phyloP scores from a whole-genome alignment of 2,888 invertebrate species.

The Tupiocoris notatus region DNA sequence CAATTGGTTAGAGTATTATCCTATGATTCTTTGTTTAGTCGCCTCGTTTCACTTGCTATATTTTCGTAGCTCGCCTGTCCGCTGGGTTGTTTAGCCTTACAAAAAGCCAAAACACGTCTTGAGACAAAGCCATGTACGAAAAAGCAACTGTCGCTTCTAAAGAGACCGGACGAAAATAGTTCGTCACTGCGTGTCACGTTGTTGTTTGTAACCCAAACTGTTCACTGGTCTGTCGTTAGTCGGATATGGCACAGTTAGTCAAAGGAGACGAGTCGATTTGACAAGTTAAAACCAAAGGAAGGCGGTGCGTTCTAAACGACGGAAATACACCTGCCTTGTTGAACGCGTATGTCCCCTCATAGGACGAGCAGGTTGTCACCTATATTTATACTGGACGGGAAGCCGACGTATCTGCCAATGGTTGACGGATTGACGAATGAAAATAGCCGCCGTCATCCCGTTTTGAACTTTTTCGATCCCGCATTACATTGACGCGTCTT shows the following conservation, averaged over 20 bases:
- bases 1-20: too few species aligned
- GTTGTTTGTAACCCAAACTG: slow-evolving; percentile 20
- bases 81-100: not conserved
- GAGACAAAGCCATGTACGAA: not conserved
- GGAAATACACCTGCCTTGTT: slow-evolving; percentile 32
- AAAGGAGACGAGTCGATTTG: slow-evolving; percentile 30
- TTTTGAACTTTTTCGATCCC: not conserved
- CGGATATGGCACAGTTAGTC: slow-evolving; percentile 28
- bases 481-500: too few species aligned
- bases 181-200: not conserved
- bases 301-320: slow-evolving; percentile 15
- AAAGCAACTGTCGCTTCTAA: not conserved
- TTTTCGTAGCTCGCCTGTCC: not conserved
- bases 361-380: slow-evolving; percentile 18
- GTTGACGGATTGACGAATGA: not conserved
- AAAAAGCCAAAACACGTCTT: not conserved
- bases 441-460: not conserved
- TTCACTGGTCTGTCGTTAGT: not conserved
- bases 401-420: slow-evolving; percentile 34
- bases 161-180: slow-evolving; percentile 14
- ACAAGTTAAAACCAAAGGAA: slow-evolving; percentile 18
- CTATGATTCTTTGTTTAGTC: too few species aligned
- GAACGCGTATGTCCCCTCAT: not conserved
- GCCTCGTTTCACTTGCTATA: too few species aligned
- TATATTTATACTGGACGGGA: slow-evolving; percentile 35